A percentile compares a stretch with the other conserved stretches of the same genome.
phyloP scores from a whole-genome alignment of 2,113 vertebrate species.

The Callospermophilus lateralis region DNA sequence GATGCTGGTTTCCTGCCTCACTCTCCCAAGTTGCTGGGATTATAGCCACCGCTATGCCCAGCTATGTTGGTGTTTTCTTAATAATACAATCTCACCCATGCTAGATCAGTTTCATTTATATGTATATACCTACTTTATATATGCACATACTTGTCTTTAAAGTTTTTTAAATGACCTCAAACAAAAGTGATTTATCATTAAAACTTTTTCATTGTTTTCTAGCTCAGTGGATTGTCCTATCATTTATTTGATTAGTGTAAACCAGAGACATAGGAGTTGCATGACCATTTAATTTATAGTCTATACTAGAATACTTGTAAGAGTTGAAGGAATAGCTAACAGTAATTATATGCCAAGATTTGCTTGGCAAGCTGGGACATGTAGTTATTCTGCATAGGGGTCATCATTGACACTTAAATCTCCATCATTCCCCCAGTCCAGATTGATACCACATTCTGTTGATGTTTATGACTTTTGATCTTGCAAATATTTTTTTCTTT shows the following conservation, averaged over 20 bases:
- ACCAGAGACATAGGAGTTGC: not conserved
- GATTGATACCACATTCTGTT: not conserved
- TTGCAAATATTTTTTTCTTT: not conserved
- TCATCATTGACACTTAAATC: not conserved
- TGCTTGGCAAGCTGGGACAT: not conserved
- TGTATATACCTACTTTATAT: not conserved
- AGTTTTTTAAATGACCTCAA: constrained; percentile 32
- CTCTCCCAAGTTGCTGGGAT: not conserved
- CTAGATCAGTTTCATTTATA: constrained; percentile 6
- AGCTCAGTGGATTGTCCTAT: not conserved
- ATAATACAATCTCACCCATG: not conserved
- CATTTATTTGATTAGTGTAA: constrained; percentile 42
- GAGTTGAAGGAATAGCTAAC: not conserved
- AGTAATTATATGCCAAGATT: not conserved
- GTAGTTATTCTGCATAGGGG: not conserved
- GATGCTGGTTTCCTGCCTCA: not conserved
- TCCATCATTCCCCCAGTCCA: not conserved
- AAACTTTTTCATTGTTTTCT: not conserved
- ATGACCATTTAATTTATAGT: constrained; percentile 13
- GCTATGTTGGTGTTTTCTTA: not conserved
- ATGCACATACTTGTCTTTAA: not conserved
- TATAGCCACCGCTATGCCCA: too few relatives aligned
- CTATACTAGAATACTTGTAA: not conserved
- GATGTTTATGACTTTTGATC: not conserved
- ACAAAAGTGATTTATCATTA: constrained; percentile 50